Evolutionary conservation across 2,888 invertebrate genomes (phyloP), one percentile per base, ranked within the genome.

Genomic region (Eristalinus aeneus): DNA sequence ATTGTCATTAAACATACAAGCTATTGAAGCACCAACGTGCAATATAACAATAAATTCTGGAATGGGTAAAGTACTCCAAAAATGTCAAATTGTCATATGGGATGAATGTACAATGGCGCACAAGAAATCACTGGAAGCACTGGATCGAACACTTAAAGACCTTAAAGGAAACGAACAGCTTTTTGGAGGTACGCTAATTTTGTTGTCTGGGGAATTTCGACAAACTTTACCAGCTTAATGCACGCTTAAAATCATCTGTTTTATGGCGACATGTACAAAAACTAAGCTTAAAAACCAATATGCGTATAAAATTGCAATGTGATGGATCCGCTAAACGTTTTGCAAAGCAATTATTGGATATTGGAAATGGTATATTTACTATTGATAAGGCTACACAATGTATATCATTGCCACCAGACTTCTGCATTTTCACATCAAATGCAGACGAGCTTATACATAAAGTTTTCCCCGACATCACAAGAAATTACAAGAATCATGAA

Each of bases 181-280:
- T 9, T 79, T 83, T 46, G 78, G 86, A 63, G 76, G 80, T 9
- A 75, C 75, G 22, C n/a, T 88, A 60, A 78, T 90, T 39, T 63
- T 89, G 64, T 87, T 89, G 31, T 72, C 89, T 10, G 90, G 90
- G 73, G 90, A 90, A 88, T 90, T 90, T 77, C 74, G 88, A 8
- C 89, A 91, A 5, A 27, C 27, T 27, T 5, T 27, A 3, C 27
- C 27, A 27, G 27, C 23, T 89, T 0, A 88, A 89, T 39, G 89
- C 89, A 63, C 90, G 76, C 34, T 9, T 34, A 34, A 34, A 34
- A 34, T 34, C 34, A 34, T 34, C 34, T 32, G 36, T 58, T 39
- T 75, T 75, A 58, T 65, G 65, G 56, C 67, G n/a, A 36, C 27
- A 61, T 5, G 68, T 76, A 22, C 61, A 53, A 22, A 68, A 39